Evolutionary conservation across 1,140 invertebrate genomes (phyloP).

Genomic region (Apocrypta bakeri): DNA sequence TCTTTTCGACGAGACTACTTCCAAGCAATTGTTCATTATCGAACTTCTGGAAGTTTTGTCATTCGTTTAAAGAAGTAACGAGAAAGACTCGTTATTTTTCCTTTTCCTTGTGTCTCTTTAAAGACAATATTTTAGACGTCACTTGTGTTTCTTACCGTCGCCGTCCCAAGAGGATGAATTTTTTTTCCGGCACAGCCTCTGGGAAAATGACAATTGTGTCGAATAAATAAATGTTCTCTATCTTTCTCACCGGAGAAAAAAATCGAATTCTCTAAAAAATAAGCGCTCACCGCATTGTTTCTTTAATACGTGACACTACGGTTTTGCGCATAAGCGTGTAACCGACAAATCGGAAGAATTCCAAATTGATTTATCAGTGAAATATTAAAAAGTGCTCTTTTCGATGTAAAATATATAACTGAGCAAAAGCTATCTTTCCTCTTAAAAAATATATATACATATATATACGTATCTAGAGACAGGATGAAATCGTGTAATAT

Average conservation of each 20-base stretch:
- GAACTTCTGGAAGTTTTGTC: background rate
- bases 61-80: background rate
- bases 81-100: background rate
- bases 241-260: too few relatives aligned
- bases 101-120: background rate
- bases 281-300: background rate
- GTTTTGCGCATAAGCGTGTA: background rate
- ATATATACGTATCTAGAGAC: background rate
- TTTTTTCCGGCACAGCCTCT: background rate
- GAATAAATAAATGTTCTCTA: background rate
- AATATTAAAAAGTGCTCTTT: background rate
- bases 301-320: background rate
- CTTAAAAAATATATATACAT: background rate
- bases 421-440: background rate
- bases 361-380: background rate
- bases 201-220: background rate
- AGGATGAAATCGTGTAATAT: background rate
- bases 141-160: background rate
- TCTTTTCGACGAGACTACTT: background rate
- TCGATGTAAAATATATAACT: background rate
- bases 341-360: background rate
- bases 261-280: background rate
- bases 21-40: background rate
- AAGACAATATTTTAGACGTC: constrained; percentile 20
- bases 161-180: background rate